Percentiles rank a stretch among this genome's conserved stretches.
These are phyloP conservation scores for Linnaemya vulpina DNA, from an alignment of 2,888 invertebrate genomes.

Conservation along the genomic window DNA sequence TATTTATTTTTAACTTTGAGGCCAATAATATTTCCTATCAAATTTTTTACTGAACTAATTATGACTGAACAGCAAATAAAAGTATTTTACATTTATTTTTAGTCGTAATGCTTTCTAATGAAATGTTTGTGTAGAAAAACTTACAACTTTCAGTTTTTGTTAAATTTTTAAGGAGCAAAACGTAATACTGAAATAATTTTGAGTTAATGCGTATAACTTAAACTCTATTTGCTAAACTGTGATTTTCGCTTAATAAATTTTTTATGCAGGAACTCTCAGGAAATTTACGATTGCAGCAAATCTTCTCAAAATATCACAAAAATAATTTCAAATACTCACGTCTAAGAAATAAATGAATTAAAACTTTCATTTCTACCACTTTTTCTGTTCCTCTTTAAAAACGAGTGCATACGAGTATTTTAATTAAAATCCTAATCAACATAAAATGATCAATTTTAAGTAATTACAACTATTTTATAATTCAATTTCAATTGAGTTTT, in stretches of 20 bases:
- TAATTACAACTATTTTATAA: constrained; percentile 65
- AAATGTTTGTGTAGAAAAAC: background rate
- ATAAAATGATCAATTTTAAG: constrained; percentile 47
- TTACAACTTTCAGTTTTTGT: background rate
- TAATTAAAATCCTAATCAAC: constrained; percentile 61
- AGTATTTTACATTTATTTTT: constrained; percentile 1
- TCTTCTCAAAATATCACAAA: constrained; percentile 3
- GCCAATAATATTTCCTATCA: constrained; percentile 33
- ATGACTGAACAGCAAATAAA: background rate
- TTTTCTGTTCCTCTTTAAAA: constrained; percentile 49
- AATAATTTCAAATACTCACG: constrained; percentile 30
- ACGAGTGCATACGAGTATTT: constrained; percentile 21
- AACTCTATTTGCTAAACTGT: too few species aligned
- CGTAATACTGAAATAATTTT: background rate
- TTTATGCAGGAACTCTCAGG: background rate
- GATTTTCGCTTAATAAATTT: background rate
- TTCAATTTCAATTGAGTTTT: constrained; percentile 58
- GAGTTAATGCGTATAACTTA: too few species aligned
- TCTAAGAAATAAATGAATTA: constrained; percentile 37
- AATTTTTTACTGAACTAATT: constrained; percentile 3
- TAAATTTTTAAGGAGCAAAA: background rate
- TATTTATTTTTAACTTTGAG: constrained; percentile 19
- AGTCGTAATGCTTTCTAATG: background rate
- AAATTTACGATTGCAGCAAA: background rate
- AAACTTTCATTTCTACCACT: constrained; percentile 57